Evolutionary conservation across 2,888 invertebrate species (phyloP).

Genomic region (Euplagia quadripunctaria): DNA sequence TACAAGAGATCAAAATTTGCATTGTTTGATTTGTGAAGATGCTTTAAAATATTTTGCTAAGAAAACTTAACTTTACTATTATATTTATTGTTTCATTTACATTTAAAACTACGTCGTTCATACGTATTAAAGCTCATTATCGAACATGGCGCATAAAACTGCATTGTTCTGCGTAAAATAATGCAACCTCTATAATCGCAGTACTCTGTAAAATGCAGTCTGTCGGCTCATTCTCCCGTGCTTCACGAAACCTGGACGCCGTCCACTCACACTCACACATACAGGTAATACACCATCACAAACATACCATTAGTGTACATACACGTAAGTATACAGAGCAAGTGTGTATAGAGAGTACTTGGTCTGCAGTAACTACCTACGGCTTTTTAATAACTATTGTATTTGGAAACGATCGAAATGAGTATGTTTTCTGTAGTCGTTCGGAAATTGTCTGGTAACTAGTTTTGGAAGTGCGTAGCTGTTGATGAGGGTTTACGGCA

Average conservation of each 20-base stretch:
- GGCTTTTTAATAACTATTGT: constrained; percentile 86
- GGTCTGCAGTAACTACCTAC: constrained; percentile 66
- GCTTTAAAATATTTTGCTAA: not conserved
- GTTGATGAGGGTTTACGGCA: constrained; percentile 29
- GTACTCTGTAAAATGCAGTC: constrained; percentile 67
- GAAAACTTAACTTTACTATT: not conserved
- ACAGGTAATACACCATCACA: constrained; percentile 43
- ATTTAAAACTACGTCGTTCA: not conserved
- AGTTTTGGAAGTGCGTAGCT: constrained; percentile 32
- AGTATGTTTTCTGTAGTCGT: constrained; percentile 68
- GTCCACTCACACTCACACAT: constrained; percentile 77
- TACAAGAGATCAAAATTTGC: not conserved
- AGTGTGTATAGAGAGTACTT: constrained; percentile 60
- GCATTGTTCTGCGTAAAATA: not conserved
- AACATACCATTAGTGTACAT: constrained; percentile 40
- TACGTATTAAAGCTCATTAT: not conserved
- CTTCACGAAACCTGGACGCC: constrained; percentile 81
- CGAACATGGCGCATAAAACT: not conserved
- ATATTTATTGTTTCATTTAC: not conserved
- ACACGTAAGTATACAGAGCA: constrained; percentile 27
- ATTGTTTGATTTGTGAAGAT: not conserved
- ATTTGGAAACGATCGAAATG: constrained; percentile 86
- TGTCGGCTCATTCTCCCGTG: constrained; percentile 74
- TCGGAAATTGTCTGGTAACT: constrained; percentile 71
- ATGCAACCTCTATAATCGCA: constrained; percentile 42